Evolutionary conservation across 2,797 vertebrate species (phyloP), one percentile per base, ranked within the genome.

Genomic region (Meriones psammophilus): DNA sequence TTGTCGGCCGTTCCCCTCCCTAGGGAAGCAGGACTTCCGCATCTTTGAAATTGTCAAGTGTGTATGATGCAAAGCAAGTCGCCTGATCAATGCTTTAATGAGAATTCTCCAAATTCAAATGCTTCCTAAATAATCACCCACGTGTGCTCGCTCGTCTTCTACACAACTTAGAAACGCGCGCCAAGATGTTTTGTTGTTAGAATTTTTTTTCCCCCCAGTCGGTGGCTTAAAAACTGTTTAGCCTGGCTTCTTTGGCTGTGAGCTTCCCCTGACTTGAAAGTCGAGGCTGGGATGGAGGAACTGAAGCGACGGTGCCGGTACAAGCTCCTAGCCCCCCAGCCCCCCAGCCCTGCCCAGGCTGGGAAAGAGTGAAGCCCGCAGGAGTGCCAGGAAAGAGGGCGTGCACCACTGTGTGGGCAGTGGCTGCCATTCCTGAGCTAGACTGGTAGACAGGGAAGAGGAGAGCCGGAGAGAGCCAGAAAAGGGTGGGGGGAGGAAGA

Each of bases 21-120:
- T 0, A 79, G 96, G 94, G 94, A 97, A 97, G 90, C 83, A 39
- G 91, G 89, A 97, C 96, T 97, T 97, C 97, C 96, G 88, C 95
- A 79, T 97, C 96, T 94, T 96, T 95, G 95, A 94, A 94, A 97
- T 28, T 94, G 94, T 97, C 96, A 81, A 94, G 91, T 92, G 94
- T 42, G 56, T 83, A 84, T 18, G 22, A 88, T 92, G 71, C 24
- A 50, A 92, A 73, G 54, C 94, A 50, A 92, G 60, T 22, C 42
- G 46, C 26, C 58, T 56, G 42, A 20, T 26, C 86, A 12, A 18
- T 8, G 56, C 56, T 64, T 68, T 78, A 88, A 18, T 33, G 84
- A 93, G 91, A 89, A 84, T 33, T 79, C 46, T 64, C 64, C 58
- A 54, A 39, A 86, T 73, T 28, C 73, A 74, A 60, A 71, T n/a